These are phyloP conservation scores for Tiphia femorata DNA, from an alignment of 2,888 invertebrate genomes.

Conservation along the genomic window DNA sequence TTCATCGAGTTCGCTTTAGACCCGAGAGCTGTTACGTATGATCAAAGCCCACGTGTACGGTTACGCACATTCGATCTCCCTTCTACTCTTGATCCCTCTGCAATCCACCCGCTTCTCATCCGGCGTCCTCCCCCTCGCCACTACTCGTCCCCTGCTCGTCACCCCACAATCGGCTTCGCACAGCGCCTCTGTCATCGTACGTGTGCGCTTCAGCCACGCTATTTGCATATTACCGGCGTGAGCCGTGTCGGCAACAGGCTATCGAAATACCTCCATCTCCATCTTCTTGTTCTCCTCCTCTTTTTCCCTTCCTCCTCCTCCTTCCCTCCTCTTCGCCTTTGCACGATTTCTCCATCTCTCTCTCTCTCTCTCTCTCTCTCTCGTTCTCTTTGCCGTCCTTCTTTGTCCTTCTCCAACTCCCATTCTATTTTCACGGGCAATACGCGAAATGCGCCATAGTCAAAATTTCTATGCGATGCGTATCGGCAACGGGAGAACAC, in stretches of 20 bases:
- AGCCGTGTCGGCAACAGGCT: constrained; percentile 56
- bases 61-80: constrained; percentile 47
- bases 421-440: no score
- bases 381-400: neutral
- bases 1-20: constrained; percentile 44
- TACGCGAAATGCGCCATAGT: constrained; percentile 48
- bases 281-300: neutral
- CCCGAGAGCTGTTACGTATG: constrained; percentile 49
- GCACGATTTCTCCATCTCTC: constrained; percentile 14
- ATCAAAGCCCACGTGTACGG: constrained; percentile 53
- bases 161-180: constrained; percentile 14
- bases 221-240: constrained; percentile 61
- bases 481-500: no score
- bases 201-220: constrained; percentile 52
- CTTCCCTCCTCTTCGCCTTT: neutral
- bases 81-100: constrained; percentile 13
- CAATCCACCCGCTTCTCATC: constrained; percentile 4
- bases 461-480: no score
- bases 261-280: constrained; percentile 48
- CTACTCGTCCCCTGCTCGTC: constrained; percentile 20
- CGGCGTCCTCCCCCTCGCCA: constrained; percentile 25
- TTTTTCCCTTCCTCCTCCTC: neutral
- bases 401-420: neutral
- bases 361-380: constrained; percentile 16
- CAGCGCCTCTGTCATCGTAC: constrained; percentile 47